Evolutionary conservation across 2,888 invertebrate species (phyloP), one percentile per base, ranked within the genome.

Genomic region (Reticulitermes lucifugus): DNA sequence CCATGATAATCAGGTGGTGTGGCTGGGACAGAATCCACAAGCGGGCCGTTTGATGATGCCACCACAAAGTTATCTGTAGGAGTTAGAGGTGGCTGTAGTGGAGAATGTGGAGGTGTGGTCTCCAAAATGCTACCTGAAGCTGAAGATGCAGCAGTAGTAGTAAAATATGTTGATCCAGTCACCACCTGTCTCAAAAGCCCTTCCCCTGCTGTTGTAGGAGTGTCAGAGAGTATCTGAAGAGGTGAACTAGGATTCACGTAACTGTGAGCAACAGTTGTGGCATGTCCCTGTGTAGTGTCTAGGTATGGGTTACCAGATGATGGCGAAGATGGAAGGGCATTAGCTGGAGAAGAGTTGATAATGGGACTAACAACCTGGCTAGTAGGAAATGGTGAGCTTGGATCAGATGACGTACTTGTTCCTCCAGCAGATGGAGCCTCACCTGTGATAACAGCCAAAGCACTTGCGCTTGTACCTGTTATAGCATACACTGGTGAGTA

Each of bases 401-500:
- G 83, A 43, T 79, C 83, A 21, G 85, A 79, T 25, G 85, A 83
- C 7, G 77, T 46, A 22, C 46, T 71, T 18, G 59, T 35, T 35
- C 59, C 83, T 6, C 79, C 77, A 43, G 70, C 81, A 14, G 84
- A 84, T 41, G 84, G 25, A 41, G 60, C 77, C 46, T 84, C 84
- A 43, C 84, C 65, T 9, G 84, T 46, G 22, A 84, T 75, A 22
- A 65, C 65, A n/a, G 75, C 59, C 70, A 81, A n/a, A 12, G 84
- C n/a, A 73, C 75, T 22, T 21, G 43, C 18, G 21, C 65, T 35
- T 51, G 75, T 70, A 29, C 82, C 79, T 29, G 70, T 79, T n/a
- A 85, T 83, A 55, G 91, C 89, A 77, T 92, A 91, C 84, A 93
- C 92, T 88, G 93, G 93, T 87, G 94, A 94, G 88, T 95, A 95